Evolutionary conservation across 1,140 invertebrate genomes (phyloP).

Genomic region (Armadillidium nasatum): DNA sequence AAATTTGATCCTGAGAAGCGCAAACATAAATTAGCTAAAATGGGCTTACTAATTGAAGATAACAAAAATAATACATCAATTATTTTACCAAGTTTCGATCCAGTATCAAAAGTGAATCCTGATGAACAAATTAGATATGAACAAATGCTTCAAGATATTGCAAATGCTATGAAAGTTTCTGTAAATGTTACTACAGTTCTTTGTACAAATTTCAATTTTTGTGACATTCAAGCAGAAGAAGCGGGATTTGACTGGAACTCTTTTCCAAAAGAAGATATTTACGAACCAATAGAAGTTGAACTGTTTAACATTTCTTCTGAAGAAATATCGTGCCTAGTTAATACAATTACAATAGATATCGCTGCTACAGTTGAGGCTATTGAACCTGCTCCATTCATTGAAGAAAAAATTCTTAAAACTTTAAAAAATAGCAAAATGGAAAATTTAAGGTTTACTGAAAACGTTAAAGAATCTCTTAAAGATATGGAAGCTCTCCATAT

Average conservation of each 20-base stretch:
- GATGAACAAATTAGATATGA: constrained; percentile 41
- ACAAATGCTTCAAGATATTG: constrained; percentile 37
- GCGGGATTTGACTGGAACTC: constrained; percentile 41
- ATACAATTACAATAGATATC: constrained; percentile 35
- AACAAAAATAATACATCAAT: constrained; percentile 38
- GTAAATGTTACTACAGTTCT: constrained; percentile 21
- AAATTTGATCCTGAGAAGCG: constrained; percentile 43
- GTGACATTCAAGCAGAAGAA: constrained; percentile 23
- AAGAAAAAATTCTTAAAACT: constrained; percentile 28
- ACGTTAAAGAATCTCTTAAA: constrained; percentile 33
- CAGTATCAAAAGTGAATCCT: constrained; percentile 17
- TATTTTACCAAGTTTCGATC: constrained; percentile 35
- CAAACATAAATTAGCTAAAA: constrained; percentile 39
- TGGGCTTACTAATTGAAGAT: constrained; percentile 51
- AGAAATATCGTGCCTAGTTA: constrained; percentile 22
- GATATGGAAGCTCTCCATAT: constrained; percentile 21
- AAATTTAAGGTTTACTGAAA: constrained; percentile 34
- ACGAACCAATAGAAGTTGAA: constrained; percentile 37
- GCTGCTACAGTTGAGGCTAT: constrained; percentile 37
- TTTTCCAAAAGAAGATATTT: constrained; percentile 38
- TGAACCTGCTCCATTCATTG: constrained; percentile 30
- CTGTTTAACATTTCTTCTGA: constrained; percentile 13
- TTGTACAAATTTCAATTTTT: not conserved
- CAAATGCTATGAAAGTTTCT: constrained; percentile 32
- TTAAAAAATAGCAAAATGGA: constrained; percentile 29